Evolutionary conservation across 2,888 invertebrate genomes (phyloP).

Genomic region (Cylloceria caligata): DNA sequence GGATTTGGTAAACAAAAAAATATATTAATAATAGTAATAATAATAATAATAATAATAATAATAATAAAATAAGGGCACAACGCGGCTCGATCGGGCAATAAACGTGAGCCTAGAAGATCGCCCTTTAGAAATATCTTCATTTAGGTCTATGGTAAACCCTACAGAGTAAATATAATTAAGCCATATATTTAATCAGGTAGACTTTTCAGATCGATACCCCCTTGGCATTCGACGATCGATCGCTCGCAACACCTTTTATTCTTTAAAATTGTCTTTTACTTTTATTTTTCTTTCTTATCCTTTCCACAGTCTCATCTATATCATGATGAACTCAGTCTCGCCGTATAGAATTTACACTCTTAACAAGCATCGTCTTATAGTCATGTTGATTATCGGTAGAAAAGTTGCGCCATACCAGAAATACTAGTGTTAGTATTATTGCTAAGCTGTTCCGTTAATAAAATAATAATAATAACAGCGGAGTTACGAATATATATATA

Average conservation of each 20-base stretch:
- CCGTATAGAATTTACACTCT: slow-evolving; percentile 80
- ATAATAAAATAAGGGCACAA: slow-evolving; percentile 62
- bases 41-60: no score
- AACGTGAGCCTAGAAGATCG: slow-evolving; percentile 76
- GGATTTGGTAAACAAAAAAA: neutral
- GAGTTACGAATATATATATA: slow-evolving; percentile 28
- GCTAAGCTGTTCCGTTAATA: slow-evolving; percentile 60
- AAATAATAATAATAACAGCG: slow-evolving; percentile 31
- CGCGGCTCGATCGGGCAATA: slow-evolving; percentile 76
- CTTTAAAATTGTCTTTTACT: slow-evolving; percentile 7
- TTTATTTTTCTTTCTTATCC: slow-evolving; percentile 29
- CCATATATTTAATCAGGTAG: slow-evolving; percentile 84
- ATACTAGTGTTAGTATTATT: slow-evolving; percentile 64
- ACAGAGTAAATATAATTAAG: slow-evolving; percentile 84
- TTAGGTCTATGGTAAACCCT: slow-evolving; percentile 83
- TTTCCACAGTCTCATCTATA: slow-evolving; percentile 64
- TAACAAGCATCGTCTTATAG: slow-evolving; percentile 77
- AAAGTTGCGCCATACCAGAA: slow-evolving; percentile 65
- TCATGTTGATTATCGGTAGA: slow-evolving; percentile 72
- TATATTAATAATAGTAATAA: no score
- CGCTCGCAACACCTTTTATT: slow-evolving; percentile 55
- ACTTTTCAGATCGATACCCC: slow-evolving; percentile 83
- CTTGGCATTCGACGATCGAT: slow-evolving; percentile 58
- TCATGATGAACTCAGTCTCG: slow-evolving; percentile 79
- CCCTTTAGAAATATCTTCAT: slow-evolving; percentile 66